Conservation (phyloP, 2,113 vertebrate species). For the Pleuronectes platessa region DNA sequence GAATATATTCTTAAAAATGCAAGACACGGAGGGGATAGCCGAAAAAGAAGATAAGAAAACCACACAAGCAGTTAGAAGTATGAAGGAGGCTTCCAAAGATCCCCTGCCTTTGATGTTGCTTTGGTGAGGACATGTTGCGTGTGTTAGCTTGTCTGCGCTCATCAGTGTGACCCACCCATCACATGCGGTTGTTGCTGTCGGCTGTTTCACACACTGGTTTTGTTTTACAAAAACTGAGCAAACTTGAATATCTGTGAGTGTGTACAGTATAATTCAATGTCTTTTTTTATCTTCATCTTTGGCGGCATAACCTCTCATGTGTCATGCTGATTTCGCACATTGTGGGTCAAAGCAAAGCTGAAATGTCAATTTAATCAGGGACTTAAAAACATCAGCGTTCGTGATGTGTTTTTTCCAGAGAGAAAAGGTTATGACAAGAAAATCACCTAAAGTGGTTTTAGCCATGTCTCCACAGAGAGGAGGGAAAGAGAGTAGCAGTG, state of each 20-base stretch:
- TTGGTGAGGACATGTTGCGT: slow-evolving; percentile 5
- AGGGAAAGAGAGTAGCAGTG: neutral
- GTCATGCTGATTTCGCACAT: neutral
- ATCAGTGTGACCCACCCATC: slow-evolving; percentile 29
- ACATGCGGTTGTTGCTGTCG: slow-evolving; percentile 10
- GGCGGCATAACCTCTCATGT: neutral
- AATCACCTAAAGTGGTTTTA: neutral
- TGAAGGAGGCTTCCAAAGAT: slow-evolving; percentile 12
- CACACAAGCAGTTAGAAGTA: neutral
- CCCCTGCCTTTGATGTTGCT: slow-evolving; percentile 17
- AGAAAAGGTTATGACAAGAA: neutral
- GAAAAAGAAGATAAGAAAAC: slow-evolving; percentile 4
- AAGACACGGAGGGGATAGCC: neutral
- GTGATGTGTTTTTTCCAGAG: neutral
- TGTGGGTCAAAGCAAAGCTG: neutral
- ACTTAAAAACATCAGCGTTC: neutral
- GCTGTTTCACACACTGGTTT: neutral
- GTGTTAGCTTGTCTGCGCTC: neutral
- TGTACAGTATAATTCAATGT: neutral
- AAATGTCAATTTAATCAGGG: neutral
- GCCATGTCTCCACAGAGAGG: neutral
- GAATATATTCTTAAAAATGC: neutral
- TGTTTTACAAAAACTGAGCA: neutral
- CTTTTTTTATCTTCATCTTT: neutral
- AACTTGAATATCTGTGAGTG: neutral